Conservation (phyloP, 2,113 vertebrate species). For the Phylloscopus trochiloides region DNA sequence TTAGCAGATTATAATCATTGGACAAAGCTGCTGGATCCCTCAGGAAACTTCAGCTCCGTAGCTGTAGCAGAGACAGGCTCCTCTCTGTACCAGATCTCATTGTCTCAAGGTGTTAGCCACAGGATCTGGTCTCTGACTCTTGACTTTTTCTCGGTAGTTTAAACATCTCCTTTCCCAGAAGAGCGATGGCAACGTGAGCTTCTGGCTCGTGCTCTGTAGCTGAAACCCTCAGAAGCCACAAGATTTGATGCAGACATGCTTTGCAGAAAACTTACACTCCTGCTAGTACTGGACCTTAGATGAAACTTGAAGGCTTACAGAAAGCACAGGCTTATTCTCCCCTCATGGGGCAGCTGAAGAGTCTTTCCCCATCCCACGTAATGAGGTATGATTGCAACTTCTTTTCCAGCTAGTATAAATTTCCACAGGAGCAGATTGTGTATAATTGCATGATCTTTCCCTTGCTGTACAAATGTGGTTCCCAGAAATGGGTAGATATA, state of each 20-base stretch:
- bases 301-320: background rate
- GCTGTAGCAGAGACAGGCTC: background rate
- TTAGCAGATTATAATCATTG: background rate
- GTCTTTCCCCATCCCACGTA: accelerated
- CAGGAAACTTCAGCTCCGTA: background rate
- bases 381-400: background rate
- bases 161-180: background rate
- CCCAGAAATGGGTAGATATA: background rate
- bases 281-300: background rate
- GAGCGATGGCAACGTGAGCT: accelerated
- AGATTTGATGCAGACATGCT: background rate
- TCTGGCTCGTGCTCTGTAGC: background rate
- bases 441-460: background rate
- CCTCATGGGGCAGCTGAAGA: background rate
- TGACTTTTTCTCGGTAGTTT: background rate
- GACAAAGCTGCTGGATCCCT: background rate
- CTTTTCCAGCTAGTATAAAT: background rate
- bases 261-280: background rate
- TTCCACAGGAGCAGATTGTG: background rate
- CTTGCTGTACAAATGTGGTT: background rate
- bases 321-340: background rate
- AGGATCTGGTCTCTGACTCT: background rate
- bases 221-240: background rate
- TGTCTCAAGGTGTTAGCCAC: background rate
- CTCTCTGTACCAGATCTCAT: background rate